These are phyloP conservation scores for Eurytoma adleriae DNA, from an alignment of 2,888 invertebrate genomes.

Conservation along the genomic window DNA sequence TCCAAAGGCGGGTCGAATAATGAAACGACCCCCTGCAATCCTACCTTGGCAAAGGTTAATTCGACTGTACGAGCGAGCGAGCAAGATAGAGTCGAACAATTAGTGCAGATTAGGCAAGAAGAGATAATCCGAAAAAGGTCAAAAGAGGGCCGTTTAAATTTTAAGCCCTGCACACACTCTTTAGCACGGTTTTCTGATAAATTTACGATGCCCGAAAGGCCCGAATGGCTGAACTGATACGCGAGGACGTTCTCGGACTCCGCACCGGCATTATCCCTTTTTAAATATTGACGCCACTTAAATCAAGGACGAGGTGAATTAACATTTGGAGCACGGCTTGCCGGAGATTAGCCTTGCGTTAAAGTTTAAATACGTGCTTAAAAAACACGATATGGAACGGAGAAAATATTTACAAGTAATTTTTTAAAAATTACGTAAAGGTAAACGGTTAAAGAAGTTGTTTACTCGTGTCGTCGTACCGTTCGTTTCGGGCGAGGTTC, in stretches of 20 bases:
- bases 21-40: conserved; percentile 1
- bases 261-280: conserved; percentile 4
- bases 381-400: no score
- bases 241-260: neutral
- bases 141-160: conserved; percentile 39
- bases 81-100: conserved; percentile 27
- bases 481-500: no score
- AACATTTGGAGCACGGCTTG: no score
- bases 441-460: no score
- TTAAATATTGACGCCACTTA: conserved; percentile 22
- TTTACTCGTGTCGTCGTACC: no score
- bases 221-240: conserved; percentile 49
- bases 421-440: no score
- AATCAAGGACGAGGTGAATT: no score
- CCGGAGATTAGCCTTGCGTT: no score
- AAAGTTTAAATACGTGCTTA: no score
- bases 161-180: conserved; percentile 33
- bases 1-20: conserved; percentile 1
- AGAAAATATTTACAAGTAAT: no score
- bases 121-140: conserved; percentile 41
- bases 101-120: conserved; percentile 48
- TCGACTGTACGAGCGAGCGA: neutral
- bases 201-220: conserved; percentile 44
- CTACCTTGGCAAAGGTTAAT: conserved; percentile 29
- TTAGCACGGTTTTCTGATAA: conserved; percentile 43